A percentile compares a stretch with the other conserved stretches of the same genome.
Conservation (phyloP, 1,140 invertebrate genomes). For the Calycopis cecrops region DNA sequence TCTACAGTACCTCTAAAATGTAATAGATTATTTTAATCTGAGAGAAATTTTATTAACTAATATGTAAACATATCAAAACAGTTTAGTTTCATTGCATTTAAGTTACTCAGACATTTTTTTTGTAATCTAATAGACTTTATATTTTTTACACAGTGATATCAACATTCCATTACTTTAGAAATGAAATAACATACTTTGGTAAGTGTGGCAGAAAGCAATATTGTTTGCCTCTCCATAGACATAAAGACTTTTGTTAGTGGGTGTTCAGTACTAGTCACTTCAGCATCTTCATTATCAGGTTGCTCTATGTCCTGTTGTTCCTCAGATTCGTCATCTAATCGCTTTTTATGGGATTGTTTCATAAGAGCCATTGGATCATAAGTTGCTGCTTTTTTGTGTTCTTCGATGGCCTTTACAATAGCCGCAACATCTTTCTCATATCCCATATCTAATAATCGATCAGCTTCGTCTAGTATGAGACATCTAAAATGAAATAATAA, state of each 20-base stretch:
- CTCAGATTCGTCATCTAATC: conserved; percentile 43
- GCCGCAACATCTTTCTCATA: conserved; percentile 93
- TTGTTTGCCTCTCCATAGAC: conserved; percentile 82
- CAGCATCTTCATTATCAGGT: conserved; percentile 9
- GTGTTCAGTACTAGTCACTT: conserved; percentile 47
- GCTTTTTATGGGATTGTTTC: conserved; percentile 68
- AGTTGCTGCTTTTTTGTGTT: conserved; percentile 71
- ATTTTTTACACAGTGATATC: background rate
- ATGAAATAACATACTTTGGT: conserved; percentile 72
- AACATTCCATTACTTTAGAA: too few species aligned
- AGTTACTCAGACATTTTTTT: background rate
- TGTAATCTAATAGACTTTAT: too few species aligned
- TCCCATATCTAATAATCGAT: conserved; percentile 93
- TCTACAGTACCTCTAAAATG: too few species aligned
- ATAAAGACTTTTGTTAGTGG: conserved; percentile 63
- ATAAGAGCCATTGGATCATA: conserved; percentile 79
- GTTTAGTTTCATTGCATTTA: background rate
- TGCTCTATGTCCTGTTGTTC: conserved; percentile 17
- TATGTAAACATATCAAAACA: too few species aligned
- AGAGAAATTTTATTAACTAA: too few species aligned
- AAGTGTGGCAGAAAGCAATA: conserved; percentile 96
- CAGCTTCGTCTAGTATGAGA: conserved; percentile 97
- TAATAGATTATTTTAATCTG: too few species aligned
- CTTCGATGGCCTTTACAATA: conserved; percentile 79
- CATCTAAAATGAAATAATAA: too few species aligned